Evolutionary conservation across 2,888 invertebrate genomes (phyloP).

Genomic region (Pediacus dermestoides): DNA sequence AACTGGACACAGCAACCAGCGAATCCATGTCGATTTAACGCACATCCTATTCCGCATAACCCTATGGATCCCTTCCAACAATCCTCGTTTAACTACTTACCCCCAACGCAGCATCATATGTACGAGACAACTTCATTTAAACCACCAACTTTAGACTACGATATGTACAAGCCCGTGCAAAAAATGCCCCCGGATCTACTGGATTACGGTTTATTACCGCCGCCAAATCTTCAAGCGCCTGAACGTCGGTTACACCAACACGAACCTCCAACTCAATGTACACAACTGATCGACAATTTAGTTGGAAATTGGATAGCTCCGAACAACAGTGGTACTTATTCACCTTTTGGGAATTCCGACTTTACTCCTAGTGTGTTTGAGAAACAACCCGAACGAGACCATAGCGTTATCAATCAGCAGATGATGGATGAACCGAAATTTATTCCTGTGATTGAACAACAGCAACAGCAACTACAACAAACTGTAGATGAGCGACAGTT

Average conservation of each 20-base stretch:
- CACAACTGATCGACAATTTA: constrained; percentile 64
- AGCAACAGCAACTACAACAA: constrained; percentile 25
- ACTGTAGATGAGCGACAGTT: constrained; percentile 44
- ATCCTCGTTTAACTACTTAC: constrained; percentile 30
- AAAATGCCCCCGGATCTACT: constrained; percentile 18
- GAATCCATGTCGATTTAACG: constrained; percentile 30
- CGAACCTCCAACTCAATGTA: constrained; percentile 21
- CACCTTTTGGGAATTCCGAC: constrained; percentile 65
- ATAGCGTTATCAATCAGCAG: constrained; percentile 31
- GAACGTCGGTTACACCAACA: constrained; percentile 21
- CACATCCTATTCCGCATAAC: constrained; percentile 19
- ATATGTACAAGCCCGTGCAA: constrained; percentile 34
- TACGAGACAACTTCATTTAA: constrained; percentile 30
- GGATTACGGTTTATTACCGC: constrained; percentile 8
- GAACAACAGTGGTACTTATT: constrained; percentile 69
- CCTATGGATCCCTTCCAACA: constrained; percentile 19
- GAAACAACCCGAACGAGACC: constrained; percentile 29
- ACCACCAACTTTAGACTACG: constrained; percentile 27
- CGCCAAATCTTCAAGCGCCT: constrained; percentile 25
- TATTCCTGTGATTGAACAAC: constrained; percentile 20
- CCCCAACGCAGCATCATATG: constrained; percentile 26
- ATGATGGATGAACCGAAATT: constrained; percentile 43
- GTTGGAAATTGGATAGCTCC: constrained; percentile 67
- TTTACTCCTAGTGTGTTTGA: constrained; percentile 50
- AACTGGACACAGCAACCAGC: constrained; percentile 32